Percentiles rank a stretch among this genome's conserved stretches.
Conservation (phyloP, 2,113 vertebrate genomes). For the Siniperca chuatsi region DNA sequence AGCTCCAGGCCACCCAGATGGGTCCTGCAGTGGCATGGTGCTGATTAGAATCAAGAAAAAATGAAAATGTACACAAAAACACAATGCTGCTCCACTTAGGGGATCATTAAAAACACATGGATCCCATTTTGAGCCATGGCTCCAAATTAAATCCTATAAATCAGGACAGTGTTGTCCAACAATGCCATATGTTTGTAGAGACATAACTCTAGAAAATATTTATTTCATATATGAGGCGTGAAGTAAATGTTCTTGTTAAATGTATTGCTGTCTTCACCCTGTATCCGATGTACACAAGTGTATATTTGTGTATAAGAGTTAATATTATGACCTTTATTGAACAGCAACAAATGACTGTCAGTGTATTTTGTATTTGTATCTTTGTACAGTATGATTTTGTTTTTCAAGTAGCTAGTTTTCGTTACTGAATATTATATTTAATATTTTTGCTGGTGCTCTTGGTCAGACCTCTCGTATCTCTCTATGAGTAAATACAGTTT, state of each 20-base stretch:
- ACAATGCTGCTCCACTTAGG: constrained; percentile 73
- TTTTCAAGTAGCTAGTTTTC: constrained; percentile 69
- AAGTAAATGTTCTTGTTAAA: constrained; percentile 65
- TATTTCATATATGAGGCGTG: constrained; percentile 80
- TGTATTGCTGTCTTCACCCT: constrained; percentile 77
- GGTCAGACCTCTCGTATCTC: constrained; percentile 66
- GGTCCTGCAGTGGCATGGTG: constrained; percentile 73
- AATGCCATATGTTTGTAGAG: constrained; percentile 70
- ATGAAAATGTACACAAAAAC: constrained; percentile 47
- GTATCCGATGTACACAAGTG: constrained; percentile 84
- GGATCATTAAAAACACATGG: constrained; percentile 77
- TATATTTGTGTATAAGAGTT: constrained; percentile 92
- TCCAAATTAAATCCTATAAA: constrained; percentile 70
- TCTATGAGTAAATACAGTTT: constrained; percentile 67
- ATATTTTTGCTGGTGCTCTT: constrained; percentile 81
- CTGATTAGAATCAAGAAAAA: constrained; percentile 73
- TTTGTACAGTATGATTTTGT: constrained; percentile 87
- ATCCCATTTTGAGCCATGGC: constrained; percentile 61
- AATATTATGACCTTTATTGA: constrained; percentile 84
- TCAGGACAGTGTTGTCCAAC: constrained; percentile 68
- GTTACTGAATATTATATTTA: constrained; percentile 75
- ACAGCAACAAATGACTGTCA: constrained; percentile 82
- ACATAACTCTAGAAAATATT: constrained; percentile 76
- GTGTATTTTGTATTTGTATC: constrained; percentile 87
- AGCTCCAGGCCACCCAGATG: constrained; percentile 67